Evolutionary conservation across 2,888 invertebrate species (phyloP).

Genomic region (Philereme vetulata): DNA sequence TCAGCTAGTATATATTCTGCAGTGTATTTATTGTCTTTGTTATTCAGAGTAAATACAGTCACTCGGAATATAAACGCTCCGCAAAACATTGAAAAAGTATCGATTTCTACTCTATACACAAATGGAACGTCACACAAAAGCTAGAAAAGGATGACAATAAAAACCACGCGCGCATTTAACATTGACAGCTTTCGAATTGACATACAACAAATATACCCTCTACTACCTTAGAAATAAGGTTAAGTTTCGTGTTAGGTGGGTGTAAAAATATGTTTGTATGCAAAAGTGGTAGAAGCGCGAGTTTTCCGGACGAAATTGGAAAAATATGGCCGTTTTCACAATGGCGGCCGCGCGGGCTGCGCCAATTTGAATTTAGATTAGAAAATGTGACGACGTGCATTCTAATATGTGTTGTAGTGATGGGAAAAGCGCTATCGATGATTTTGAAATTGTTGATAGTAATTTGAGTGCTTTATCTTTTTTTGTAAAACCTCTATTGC

Average conservation of each 20-base stretch:
- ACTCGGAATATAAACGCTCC: not conserved
- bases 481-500: too few relatives aligned
- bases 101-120: conserved; percentile 37
- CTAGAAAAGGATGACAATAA: conserved; percentile 58
- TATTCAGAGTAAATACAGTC: not conserved
- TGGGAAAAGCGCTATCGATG: conserved; percentile 33
- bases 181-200: conserved; percentile 35
- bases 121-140: conserved; percentile 52
- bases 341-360: conserved; percentile 65
- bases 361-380: conserved; percentile 83
- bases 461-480: not conserved
- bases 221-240: conserved; percentile 31
- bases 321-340: conserved; percentile 78
- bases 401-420: conserved; percentile 74
- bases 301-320: conserved; percentile 78
- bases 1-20: too few relatives aligned
- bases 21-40: too few relatives aligned
- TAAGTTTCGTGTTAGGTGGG: conserved; percentile 16
- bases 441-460: conserved; percentile 1
- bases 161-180: conserved; percentile 57
- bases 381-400: conserved; percentile 78
- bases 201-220: conserved; percentile 6
- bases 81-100: conserved; percentile 27
- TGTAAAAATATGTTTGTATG: conserved; percentile 43
- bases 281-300: conserved; percentile 59